Conservation (phyloP, 1,140 invertebrate genomes). For the Lethrus apterus region DNA sequence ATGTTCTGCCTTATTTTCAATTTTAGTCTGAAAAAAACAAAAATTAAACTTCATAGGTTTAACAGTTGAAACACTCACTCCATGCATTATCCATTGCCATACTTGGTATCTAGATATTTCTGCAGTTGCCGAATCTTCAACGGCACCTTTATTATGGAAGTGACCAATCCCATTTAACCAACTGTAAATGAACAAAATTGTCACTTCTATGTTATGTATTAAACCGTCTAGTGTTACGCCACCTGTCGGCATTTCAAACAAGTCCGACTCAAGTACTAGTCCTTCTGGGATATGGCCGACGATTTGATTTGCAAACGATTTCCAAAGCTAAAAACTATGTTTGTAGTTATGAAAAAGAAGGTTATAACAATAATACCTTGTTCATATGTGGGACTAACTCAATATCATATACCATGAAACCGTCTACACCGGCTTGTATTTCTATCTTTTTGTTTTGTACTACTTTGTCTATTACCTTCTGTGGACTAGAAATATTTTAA, state of each 20-base stretch:
- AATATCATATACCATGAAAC: slow-evolving; percentile 64
- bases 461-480: slow-evolving; percentile 40
- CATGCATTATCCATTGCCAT: slow-evolving; percentile 67
- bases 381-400: slow-evolving; percentile 52
- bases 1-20: slow-evolving; percentile 42
- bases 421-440: slow-evolving; percentile 57
- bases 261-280: slow-evolving; percentile 42
- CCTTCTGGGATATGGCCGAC: slow-evolving; percentile 30
- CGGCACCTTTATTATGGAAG: slow-evolving; percentile 55
- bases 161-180: slow-evolving; percentile 62
- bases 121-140: slow-evolving; percentile 68
- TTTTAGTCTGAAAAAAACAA: slow-evolving; percentile 22
- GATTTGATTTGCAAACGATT: slow-evolving; percentile 43
- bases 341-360: slow-evolving; percentile 9
- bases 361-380: slow-evolving; percentile 42
- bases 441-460: slow-evolving; percentile 49
- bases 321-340: slow-evolving; percentile 44
- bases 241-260: slow-evolving; percentile 55
- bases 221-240: slow-evolving; percentile 53
- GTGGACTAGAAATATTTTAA: slow-evolving; percentile 4
- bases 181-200: slow-evolving; percentile 58
- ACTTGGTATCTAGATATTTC: slow-evolving; percentile 66
- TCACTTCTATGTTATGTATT: slow-evolving; percentile 56
- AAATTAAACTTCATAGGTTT: slow-evolving; percentile 6
- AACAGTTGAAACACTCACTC: slow-evolving; percentile 36